Conservation (phyloP, 2,797 vertebrate species). For the Arctocebus calabarensis region DNA sequence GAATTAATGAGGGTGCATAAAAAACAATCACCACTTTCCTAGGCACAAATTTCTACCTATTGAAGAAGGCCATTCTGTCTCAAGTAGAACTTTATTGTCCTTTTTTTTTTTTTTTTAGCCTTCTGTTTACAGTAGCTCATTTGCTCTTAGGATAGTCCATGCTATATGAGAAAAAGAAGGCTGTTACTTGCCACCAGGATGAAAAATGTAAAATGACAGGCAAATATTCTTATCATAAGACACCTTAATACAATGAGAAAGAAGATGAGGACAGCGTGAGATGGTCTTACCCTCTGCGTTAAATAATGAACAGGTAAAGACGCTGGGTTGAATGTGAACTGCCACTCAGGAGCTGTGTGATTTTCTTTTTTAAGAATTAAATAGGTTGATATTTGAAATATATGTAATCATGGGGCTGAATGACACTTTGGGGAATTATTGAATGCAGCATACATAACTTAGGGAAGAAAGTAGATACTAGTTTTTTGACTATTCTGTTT, state of each 20-base stretch:
- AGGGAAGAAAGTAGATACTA: not conserved
- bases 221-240: not conserved
- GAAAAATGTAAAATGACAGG: not conserved
- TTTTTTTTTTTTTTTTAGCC: not conserved
- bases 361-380: not conserved
- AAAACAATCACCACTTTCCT: not conserved
- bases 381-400: not conserved
- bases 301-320: not conserved
- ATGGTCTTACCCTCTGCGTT: not conserved
- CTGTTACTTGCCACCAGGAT: constrained; percentile 15
- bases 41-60: not conserved
- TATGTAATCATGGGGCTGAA: not conserved
- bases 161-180: not conserved
- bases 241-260: not conserved
- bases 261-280: not conserved
- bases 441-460: not conserved
- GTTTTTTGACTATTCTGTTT: not conserved
- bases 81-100: not conserved
- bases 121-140: not conserved
- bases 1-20: not conserved
- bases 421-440: not conserved
- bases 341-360: not conserved
- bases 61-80: not conserved
- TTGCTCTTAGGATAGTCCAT: not conserved
- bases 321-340: not conserved